Base-by-base conservation (phyloP, 2,113 vertebrate species). In the Mus pahari region DNA sequence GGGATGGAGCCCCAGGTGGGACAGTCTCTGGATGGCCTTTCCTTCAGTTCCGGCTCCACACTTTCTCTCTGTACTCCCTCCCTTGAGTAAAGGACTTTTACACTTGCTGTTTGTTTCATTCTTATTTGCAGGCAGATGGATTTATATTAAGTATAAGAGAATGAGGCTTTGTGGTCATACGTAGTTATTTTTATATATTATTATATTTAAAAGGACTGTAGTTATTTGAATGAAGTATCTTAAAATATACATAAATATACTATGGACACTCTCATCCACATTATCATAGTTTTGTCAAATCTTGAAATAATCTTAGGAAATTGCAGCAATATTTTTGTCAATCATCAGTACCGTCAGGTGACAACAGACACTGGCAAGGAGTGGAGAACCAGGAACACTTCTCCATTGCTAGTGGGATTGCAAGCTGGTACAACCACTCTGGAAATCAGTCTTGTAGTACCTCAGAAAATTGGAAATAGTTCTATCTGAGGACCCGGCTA, bases 241-340 rank as follows among this genome's bases (percentile, higher is more conserved):
- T 86, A 62, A 58, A 96, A 58, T 53, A 92, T 55, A 20, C 66
- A 66, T 94, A 70, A 62, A 75, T 89, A 28, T 92, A 86, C 64
- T 24, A n/a, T 45, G 14, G 20, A 71, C 19, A 14, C 36, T 93
- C 19, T 19, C 17, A 89, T 4, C n/a, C 9, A 93, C 7, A 33
- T 62, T 92, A 78, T 36, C 36, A 48, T 71, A 96, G 86, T 92
- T 83, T 86, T 89, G 28, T 39, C 53, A 78, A 48, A 3, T 60
- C 8, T 45, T 81, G 11, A 53, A 50, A 92, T 84, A 36, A 53
- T 78, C 71, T 22, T 60, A 71, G 50, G n/a, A 60, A 36, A 7
- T 11, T 83, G 6, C 3, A 58, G 1, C 17, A 94, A 31, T 16
- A 33, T 17, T 26, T 20, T 88, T 31, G 53, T 53, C 2, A 74